These are phyloP conservation scores for Fopius arisanus DNA, from an alignment of 1,140 invertebrate genomes.

Conservation along the genomic window DNA sequence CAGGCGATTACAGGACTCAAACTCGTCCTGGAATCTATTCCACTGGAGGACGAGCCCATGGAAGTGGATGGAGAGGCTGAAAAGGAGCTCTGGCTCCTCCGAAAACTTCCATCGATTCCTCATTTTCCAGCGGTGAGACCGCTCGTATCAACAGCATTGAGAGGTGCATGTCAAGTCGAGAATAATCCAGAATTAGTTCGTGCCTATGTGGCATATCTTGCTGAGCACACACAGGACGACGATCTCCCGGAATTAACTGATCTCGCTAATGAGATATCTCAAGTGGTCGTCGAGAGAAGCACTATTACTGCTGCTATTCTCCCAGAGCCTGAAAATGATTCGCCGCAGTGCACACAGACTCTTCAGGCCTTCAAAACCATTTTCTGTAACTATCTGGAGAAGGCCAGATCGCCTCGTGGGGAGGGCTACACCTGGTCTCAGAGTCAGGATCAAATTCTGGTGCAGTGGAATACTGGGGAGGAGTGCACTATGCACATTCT, in stretches of 20 bases:
- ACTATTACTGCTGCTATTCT: slow-evolving; percentile 86
- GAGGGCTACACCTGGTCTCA: slow-evolving; percentile 75
- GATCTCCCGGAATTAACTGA: slow-evolving; percentile 72
- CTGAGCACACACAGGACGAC: slow-evolving; percentile 75
- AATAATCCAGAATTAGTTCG: slow-evolving; percentile 85
- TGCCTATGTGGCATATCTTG: slow-evolving; percentile 88
- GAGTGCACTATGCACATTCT: slow-evolving; percentile 86
- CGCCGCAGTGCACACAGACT: slow-evolving; percentile 67
- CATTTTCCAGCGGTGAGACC: slow-evolving; percentile 76
- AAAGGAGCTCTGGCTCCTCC: slow-evolving; percentile 77
- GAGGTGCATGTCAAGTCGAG: slow-evolving; percentile 89
- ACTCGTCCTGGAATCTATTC: slow-evolving; percentile 65
- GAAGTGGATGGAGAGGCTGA: slow-evolving; percentile 59
- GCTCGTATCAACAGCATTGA: slow-evolving; percentile 74
- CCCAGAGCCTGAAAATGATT: slow-evolving; percentile 68
- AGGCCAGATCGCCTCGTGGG: slow-evolving; percentile 69
- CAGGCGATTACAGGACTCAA: slow-evolving; percentile 78
- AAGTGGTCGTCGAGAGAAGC: slow-evolving; percentile 91
- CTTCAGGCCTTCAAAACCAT: slow-evolving; percentile 81
- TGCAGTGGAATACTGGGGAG: slow-evolving; percentile 87
- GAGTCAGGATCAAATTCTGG: slow-evolving; percentile 75
- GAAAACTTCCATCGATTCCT: slow-evolving; percentile 76
- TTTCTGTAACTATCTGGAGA: slow-evolving; percentile 79
- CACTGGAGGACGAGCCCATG: slow-evolving; percentile 56
- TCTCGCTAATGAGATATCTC: slow-evolving; percentile 82